These are phyloP conservation scores for Siniperca scherzeri DNA, from an alignment of 2,797 vertebrate species.

Conservation along the genomic window DNA sequence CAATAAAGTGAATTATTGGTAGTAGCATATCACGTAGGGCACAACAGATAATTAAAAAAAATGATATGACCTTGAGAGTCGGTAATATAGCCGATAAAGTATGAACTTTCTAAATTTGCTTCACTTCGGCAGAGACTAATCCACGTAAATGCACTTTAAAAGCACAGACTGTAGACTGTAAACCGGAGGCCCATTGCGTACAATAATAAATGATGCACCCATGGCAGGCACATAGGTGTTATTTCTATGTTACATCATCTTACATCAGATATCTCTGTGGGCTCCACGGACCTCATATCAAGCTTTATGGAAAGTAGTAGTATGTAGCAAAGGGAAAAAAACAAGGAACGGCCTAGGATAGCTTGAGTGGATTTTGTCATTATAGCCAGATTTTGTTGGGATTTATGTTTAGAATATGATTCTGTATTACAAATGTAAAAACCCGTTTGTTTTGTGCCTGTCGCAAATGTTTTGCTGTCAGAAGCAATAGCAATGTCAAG, in stretches of 20 bases:
- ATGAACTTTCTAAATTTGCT: neutral
- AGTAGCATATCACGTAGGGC: too few relatives aligned
- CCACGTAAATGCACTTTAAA: neutral
- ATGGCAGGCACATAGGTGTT: neutral
- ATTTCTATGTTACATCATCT: conserved; percentile 69
- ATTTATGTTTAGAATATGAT: neutral
- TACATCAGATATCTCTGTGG: conserved; percentile 68
- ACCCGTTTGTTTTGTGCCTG: too few relatives aligned
- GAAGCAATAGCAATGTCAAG: neutral
- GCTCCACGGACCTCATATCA: neutral
- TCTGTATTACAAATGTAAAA: neutral
- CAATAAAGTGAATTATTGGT: neutral
- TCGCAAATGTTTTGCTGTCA: neutral
- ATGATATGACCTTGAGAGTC: neutral
- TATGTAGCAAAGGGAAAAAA: neutral
- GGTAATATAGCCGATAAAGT: too few relatives aligned
- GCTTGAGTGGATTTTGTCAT: neutral
- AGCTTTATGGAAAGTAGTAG: conserved; percentile 13
- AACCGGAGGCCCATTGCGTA: neutral
- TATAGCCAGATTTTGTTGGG: neutral
- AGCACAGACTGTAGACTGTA: neutral
- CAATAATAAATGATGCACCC: neutral
- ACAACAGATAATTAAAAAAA: neutral
- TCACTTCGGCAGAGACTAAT: neutral
- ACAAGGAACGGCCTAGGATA: accelerated